Conservation (phyloP, 2,113 vertebrate species). For the Platysteira castanea region DNA sequence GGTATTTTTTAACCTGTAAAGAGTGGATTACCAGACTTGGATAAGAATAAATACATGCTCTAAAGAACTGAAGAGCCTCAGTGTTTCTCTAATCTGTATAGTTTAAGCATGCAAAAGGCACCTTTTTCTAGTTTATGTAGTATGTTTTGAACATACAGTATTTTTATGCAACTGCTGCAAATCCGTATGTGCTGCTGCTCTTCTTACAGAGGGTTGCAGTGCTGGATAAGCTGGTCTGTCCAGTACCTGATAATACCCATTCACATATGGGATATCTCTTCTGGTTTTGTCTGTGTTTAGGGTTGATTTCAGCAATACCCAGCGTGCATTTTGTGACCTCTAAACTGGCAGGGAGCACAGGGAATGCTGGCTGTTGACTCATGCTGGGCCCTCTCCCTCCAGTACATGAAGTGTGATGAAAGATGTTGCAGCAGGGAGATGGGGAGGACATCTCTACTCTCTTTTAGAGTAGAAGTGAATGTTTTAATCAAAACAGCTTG, state of each 20-base stretch:
- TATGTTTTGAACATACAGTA: background rate
- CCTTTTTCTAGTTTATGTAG: background rate
- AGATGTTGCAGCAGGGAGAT: rapidly evolving
- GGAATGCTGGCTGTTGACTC: background rate
- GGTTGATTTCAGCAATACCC: background rate
- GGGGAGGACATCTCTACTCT: background rate
- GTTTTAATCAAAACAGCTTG: background rate
- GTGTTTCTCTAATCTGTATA: background rate
- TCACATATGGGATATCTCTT: background rate
- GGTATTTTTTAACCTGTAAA: background rate
- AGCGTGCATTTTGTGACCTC: background rate
- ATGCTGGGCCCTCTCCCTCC: background rate
- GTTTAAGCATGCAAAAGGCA: background rate
- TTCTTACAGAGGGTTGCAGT: background rate
- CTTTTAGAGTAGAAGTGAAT: background rate
- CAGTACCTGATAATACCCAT: background rate
- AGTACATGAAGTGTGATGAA: background rate
- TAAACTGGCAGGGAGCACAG: background rate
- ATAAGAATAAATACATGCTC: background rate
- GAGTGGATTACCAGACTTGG: background rate
- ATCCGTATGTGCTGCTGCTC: background rate
- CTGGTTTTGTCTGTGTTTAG: background rate
- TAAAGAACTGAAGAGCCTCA: background rate
- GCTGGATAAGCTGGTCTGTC: background rate
- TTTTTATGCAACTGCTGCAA: background rate